Conservation (phyloP, 2,888 invertebrate genomes). For the Drosophila anceps region DNA sequence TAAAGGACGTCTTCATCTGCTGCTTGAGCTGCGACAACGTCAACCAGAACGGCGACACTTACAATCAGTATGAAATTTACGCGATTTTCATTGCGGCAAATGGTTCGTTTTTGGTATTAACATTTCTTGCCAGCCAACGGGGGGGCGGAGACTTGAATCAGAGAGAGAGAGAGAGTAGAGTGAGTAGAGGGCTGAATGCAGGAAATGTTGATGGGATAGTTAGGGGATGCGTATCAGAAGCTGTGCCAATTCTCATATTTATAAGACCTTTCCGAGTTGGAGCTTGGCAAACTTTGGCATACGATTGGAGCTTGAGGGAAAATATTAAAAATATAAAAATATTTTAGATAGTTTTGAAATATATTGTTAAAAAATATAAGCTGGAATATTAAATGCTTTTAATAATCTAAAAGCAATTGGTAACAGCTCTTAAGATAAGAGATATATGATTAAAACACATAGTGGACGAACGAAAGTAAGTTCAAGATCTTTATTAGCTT, state of each 20-base stretch:
- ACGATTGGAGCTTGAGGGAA: neutral
- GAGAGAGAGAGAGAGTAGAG: neutral
- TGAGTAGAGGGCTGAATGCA: slow-evolving; percentile 10
- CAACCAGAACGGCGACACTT: slow-evolving; percentile 77
- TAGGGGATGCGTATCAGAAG: slow-evolving; percentile 46
- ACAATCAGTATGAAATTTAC: slow-evolving; percentile 82
- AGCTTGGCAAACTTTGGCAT: neutral
- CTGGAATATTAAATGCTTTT: neutral
- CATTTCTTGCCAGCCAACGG: slow-evolving; percentile 68
- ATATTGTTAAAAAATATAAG: neutral
- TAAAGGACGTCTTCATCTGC: slow-evolving; percentile 52
- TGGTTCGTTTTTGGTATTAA: slow-evolving; percentile 81
- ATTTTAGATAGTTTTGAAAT: no score
- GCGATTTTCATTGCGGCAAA: slow-evolving; percentile 82
- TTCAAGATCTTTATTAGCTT: no score
- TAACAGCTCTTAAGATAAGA: no score
- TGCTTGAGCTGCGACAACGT: slow-evolving; percentile 46
- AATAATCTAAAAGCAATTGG: no score
- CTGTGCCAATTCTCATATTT: slow-evolving; percentile 65
- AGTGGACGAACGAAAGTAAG: no score
- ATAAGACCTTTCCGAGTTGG: neutral
- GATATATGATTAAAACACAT: no score
- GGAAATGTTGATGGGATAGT: slow-evolving; percentile 39
- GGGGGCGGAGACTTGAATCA: neutral
- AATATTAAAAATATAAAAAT: neutral